Base-by-base conservation (phyloP, 2,113 vertebrate genomes). In the Andinoacara biseriatus region DNA sequence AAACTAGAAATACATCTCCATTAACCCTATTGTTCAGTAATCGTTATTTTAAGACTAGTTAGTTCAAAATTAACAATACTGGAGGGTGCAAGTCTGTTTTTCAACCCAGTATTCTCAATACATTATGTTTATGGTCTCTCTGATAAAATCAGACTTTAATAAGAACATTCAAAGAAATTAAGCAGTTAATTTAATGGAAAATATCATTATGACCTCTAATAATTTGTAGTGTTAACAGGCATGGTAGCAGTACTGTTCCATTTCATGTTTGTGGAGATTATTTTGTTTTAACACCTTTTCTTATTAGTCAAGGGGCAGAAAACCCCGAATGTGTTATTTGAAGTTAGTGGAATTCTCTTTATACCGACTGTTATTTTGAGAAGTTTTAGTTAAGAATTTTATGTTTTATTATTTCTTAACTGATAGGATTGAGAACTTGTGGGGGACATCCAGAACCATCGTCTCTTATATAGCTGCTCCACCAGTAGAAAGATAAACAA, bases 401-500 rank as follows among this genome's bases (percentile, higher is more conserved):
- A 72, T 54, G 3, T 6, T 72, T 3, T 54, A 11, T 84, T 52
- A 69, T 69, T 69, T 69, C 17, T 89, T 57, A 77, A 79, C 10
- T 61, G 63, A 54, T 40, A 24, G 40, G 40, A 24, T 85, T 57
- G 49, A 76, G 60, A 49, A 75, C 85, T 57, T 10, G 6, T 24
- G 43, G 49, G 56, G 29, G 9, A 4, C n/a, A 14, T 54, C 46
- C 18, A 52, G 49, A 33, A 74, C 29, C 76, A 31, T 75, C 81
- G 57, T 74, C 57, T 49, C 20, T 31, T 85, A 81, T 69, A 52
- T 52, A 52, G 33, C 74, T 78, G 54, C 57, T 49, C 77, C 58
- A 60, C 77, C 82, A 77, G 80, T 74, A 74, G 59, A 81, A 72
- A 62, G n/a, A 63, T 46, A 81, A 92, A 95, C 89, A 94, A 91